Evolutionary conservation across 2,113 vertebrate genomes (phyloP).

Genomic region (Eupsittula cactorum): DNA sequence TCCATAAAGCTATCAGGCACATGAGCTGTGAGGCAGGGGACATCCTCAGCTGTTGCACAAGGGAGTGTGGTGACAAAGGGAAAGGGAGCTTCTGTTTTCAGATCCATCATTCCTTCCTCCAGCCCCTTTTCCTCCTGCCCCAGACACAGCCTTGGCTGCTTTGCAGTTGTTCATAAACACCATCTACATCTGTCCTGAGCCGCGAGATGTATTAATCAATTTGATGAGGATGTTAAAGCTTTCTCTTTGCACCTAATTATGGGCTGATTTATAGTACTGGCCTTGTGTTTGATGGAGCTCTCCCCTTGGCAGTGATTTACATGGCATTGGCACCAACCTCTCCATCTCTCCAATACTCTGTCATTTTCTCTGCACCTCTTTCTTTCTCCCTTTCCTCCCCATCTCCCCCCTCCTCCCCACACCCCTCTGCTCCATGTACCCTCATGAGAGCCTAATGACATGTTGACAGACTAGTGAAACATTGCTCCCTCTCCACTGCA

Average conservation of each 20-base stretch:
- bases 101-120: not conserved
- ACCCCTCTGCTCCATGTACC: slow-evolving; percentile 61
- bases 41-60: not conserved
- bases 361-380: slow-evolving; percentile 44
- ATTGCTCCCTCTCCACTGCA: slow-evolving; percentile 55
- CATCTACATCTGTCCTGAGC: slow-evolving; percentile 72
- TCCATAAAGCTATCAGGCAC: not conserved
- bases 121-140: not conserved
- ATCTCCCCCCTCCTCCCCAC: not conserved
- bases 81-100: not conserved
- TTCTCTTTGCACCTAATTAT: slow-evolving; percentile 82
- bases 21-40: not conserved
- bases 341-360: slow-evolving; percentile 62
- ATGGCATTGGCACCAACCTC: slow-evolving; percentile 61
- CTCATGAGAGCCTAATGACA: slow-evolving; percentile 71
- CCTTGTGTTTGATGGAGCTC: slow-evolving; percentile 74
- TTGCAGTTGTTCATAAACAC: slow-evolving; percentile 66
- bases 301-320: slow-evolving; percentile 76
- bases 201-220: slow-evolving; percentile 78
- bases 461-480: slow-evolving; percentile 68
- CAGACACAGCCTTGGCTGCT: slow-evolving; percentile 9
- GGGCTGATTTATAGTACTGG: slow-evolving; percentile 80
- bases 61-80: not conserved
- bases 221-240: slow-evolving; percentile 82
- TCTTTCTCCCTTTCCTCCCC: not conserved